Percentiles rank a stretch among this genome's conserved stretches.
Conservation (phyloP, 2,888 invertebrate genomes). For the Athripsodes cinereus region DNA sequence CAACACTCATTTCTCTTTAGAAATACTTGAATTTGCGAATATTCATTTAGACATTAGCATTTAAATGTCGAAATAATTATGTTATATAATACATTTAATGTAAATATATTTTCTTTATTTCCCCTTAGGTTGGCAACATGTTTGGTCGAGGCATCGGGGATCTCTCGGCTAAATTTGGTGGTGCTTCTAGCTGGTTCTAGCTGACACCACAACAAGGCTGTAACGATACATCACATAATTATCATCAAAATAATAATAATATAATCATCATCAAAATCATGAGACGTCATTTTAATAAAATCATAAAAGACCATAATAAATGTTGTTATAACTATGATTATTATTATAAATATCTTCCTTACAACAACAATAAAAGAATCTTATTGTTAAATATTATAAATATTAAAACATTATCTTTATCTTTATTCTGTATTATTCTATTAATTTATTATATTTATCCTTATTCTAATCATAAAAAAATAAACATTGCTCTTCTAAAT, state of each 20-base stretch:
- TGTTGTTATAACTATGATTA: background rate
- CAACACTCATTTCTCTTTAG: too few species aligned
- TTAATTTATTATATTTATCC: too few species aligned
- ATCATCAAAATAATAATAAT: too few species aligned
- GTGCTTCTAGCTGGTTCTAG: slow-evolving; percentile 81
- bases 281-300: too few species aligned
- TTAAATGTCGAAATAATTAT: too few species aligned
- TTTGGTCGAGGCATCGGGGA: slow-evolving; percentile 88
- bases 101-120: too few species aligned
- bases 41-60: too few species aligned
- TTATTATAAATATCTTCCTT: background rate
- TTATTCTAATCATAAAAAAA: background rate
- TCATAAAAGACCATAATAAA: background rate
- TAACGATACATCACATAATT: too few species aligned
- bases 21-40: too few species aligned
- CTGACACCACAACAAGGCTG: slow-evolving; percentile 3
- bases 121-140: slow-evolving; percentile 75
- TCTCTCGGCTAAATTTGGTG: slow-evolving; percentile 81
- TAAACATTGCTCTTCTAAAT: background rate
- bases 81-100: too few species aligned
- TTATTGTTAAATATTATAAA: background rate
- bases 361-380: too few species aligned
- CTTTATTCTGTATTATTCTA: background rate
- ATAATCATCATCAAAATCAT: too few species aligned
- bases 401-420: background rate